Evolutionary conservation across 1,140 invertebrate species (phyloP), one percentile per base, ranked within the genome.

Genomic region (Drosophila virilis): DNA sequence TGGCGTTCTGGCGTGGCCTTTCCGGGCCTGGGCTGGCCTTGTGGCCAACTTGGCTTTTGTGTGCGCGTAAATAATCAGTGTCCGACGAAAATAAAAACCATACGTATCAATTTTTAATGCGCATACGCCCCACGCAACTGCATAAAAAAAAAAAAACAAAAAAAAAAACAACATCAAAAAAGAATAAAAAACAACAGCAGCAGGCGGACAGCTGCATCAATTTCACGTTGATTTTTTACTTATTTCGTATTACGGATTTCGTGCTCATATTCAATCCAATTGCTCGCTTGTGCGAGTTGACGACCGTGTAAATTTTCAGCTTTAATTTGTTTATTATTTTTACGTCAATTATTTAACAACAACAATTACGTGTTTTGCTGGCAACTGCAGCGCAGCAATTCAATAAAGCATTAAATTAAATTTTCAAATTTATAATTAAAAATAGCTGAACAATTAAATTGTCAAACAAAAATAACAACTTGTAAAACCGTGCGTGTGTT

Each of bases 291-390:
- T 17, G 17, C 17, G 17, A 5, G 22, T 5, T 28, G 22, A 28
- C 22, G 22, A 5, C 22, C 40, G 59, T 79, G 80, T 76, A 79
- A 61, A 70, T 69, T 77, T 62, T 54, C 69, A 70, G 64, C 75
- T 76, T 73, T 73, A 78, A 79, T 82, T 77, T 76, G 76, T 59
- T 72, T 78, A 82, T 81, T 77, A 70, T 73, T 78, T 77, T 67
- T 61, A 37, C 35, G 67, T 79, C 75, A 71, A 76, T 81, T 78
- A 70, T 86, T 85, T 60, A 65, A 60, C 54, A 67, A 77, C 37
- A 68, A 59, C 52, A 64, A 10, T 13, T 28, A 5, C 22, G 22
- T 0, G 22, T 5, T 4, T 28, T 28, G 22, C 22, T 28, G 22
- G 22, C 22, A 3, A 22, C 22, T 22, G 22, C 22, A 28, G 22